Evolutionary conservation across 1,140 invertebrate species (phyloP), one percentile per base, ranked within the genome.

Genomic region (Heliconius hermathena): DNA sequence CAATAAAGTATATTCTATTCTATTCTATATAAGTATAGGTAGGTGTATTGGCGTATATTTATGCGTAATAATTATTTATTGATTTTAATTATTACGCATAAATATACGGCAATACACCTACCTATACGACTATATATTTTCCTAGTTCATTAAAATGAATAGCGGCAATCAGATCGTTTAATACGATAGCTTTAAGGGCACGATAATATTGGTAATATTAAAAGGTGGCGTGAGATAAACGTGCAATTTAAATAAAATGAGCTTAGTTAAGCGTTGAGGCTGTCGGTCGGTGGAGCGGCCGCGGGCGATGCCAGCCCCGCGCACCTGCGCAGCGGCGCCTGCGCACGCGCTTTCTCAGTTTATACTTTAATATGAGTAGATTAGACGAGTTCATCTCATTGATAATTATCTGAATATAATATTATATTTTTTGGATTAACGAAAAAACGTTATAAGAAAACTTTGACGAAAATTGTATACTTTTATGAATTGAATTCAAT

Each of bases 251-350:
- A 77, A 77, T 77, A 54, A 71, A 72, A 70, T 54, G 76, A 26
- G 46, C 46, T 33, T 29, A 26, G 29, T 75, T 36, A 36, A 38
- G 16, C 41, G 22, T 13, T n/a, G 22, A 60, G 26, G 46, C 66
- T 22, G 76, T 41, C 36, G 74, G 54, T 70, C 71, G 29, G 18
- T 26, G n/a, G 26, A 38, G 33, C n/a, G 71, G 66, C 79, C 54
- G 79, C 71, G 71, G 77, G 76, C 74, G 71, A 76, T 36, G 80
- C 74, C 72, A 74, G 49, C 57, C 29, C 75, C 33, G 77, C 76
- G 75, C 78, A 79, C 74, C 57, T 73, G 78, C 70, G 76, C 74
- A 38, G 36, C 70, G 29, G 75, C 78, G 76, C 74, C 57, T 73
- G 78, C 70, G 76, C 74, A 46, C 41, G 46, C 70, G 74, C 74